These are phyloP conservation scores for Microcebus lehilahytsara DNA, from an alignment of 2,113 vertebrate species.

Conservation along the genomic window DNA sequence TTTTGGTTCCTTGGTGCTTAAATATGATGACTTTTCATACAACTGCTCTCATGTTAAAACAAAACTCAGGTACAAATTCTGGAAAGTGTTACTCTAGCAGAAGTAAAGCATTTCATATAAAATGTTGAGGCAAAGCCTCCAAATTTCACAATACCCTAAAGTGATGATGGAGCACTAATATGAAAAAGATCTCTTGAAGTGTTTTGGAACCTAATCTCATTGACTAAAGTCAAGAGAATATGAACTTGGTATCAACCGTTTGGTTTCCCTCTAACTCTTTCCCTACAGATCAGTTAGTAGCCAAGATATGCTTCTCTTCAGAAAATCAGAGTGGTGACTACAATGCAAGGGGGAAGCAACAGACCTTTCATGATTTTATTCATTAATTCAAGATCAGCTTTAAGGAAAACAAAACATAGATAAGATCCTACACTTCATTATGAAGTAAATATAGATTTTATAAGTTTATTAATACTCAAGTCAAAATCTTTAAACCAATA, in stretches of 20 bases:
- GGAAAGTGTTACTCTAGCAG: neutral
- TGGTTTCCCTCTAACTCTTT: neutral
- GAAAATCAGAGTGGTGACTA: neutral
- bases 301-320: conserved; percentile 29
- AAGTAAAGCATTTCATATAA: neutral
- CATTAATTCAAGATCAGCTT: neutral
- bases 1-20: neutral
- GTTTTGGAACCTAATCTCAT: neutral
- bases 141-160: conserved; percentile 18
- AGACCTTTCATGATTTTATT: neutral
- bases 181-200: neutral
- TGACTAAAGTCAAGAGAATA: neutral
- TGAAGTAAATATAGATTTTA: neutral
- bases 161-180: neutral
- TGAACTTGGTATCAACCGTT: neutral
- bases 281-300: neutral
- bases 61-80: neutral
- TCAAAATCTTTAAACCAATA: conserved; percentile 19
- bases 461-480: neutral
- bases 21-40: neutral
- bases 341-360: neutral
- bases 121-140: neutral
- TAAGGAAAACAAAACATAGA: conserved; percentile 5
- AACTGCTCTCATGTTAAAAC: neutral
- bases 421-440: neutral